These are phyloP conservation scores for Strigamia maritima DNA, from an alignment of 2,888 invertebrate genomes.

Conservation along the genomic window DNA sequence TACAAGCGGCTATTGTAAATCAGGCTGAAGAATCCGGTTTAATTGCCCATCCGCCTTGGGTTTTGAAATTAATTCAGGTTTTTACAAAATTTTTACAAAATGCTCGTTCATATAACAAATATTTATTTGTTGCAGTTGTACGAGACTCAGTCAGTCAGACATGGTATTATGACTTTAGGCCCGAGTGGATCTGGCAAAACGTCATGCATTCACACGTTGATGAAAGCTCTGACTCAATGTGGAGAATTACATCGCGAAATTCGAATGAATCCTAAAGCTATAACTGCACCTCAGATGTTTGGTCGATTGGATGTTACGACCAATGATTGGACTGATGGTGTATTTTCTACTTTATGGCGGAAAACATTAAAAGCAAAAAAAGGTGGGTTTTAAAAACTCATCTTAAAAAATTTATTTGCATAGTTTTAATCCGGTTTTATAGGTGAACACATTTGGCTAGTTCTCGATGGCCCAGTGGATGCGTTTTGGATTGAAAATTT, in stretches of 20 bases:
- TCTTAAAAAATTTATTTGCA: background rate
- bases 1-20: slow-evolving; percentile 80
- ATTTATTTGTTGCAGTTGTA: slow-evolving; percentile 64
- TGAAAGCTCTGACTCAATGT: slow-evolving; percentile 82
- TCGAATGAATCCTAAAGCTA: slow-evolving; percentile 98
- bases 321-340: slow-evolving; percentile 98
- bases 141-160: slow-evolving; percentile 90
- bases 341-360: slow-evolving; percentile 93
- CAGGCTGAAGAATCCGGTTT: slow-evolving; percentile 77
- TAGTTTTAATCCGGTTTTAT: slow-evolving; percentile 40
- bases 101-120: background rate
- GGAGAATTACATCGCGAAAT: slow-evolving; percentile 86
- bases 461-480: slow-evolving; percentile 93
- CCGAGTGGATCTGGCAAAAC: slow-evolving; percentile 95
- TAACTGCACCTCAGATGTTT: slow-evolving; percentile 97
- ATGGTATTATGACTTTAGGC: slow-evolving; percentile 93
- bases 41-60: slow-evolving; percentile 91
- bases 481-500: slow-evolving; percentile 98
- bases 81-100: background rate
- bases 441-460: slow-evolving; percentile 87
- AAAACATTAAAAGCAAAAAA: slow-evolving; percentile 86
- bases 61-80: slow-evolving; percentile 86
- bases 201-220: slow-evolving; percentile 80
- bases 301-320: slow-evolving; percentile 93
- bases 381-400: slow-evolving; percentile 51